Evolutionary conservation across 2,797 vertebrate genomes (phyloP).

Genomic region (Cyclura pinguis): DNA sequence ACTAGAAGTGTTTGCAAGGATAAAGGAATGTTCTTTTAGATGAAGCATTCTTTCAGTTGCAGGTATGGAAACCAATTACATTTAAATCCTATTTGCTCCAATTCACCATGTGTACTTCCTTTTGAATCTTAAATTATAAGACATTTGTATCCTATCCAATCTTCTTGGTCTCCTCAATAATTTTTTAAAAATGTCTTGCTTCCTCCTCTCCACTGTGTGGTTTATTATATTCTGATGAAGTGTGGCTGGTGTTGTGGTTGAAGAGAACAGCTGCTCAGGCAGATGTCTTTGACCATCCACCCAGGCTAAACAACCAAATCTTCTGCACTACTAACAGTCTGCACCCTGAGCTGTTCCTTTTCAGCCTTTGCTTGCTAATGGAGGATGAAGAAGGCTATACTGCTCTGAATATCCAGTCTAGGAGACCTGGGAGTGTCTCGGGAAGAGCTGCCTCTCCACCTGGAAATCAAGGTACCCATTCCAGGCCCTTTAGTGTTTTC

Average conservation of each 20-base stretch:
- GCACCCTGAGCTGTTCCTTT: background rate
- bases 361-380: background rate
- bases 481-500: background rate
- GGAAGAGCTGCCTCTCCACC: background rate
- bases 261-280: background rate
- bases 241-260: background rate
- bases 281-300: background rate
- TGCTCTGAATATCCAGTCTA: background rate
- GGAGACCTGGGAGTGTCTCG: background rate
- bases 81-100: too few relatives aligned
- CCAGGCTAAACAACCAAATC: background rate
- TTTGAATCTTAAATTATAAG: too few relatives aligned
- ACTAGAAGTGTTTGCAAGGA: too few relatives aligned
- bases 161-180: too few relatives aligned
- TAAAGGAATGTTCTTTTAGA: too few relatives aligned
- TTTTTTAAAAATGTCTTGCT: background rate
- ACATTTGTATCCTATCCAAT: too few relatives aligned
- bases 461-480: background rate
- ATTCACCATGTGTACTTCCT: too few relatives aligned
- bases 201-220: background rate
- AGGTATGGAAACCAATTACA: too few relatives aligned
- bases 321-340: background rate
- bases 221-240: background rate
- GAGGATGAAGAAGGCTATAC: constrained; percentile 1
- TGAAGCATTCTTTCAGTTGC: too few relatives aligned